Conservation (phyloP, 2,113 vertebrate species). For the Cygnus buccinator region DNA sequence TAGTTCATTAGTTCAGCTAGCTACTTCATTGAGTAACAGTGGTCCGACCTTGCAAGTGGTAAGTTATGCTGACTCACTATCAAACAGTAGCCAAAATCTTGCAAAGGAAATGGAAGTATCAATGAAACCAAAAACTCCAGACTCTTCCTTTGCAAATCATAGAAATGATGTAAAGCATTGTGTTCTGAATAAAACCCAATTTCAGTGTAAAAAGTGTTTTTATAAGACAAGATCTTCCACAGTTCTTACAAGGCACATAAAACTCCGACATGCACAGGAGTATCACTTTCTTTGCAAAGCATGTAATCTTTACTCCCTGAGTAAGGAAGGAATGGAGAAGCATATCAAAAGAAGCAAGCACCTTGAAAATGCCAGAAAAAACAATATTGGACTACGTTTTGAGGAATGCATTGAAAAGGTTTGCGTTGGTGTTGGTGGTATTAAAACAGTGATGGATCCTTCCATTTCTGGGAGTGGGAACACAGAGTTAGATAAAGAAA, state of each 20-base stretch:
- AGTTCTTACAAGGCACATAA: constrained; percentile 87
- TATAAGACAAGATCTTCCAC: constrained; percentile 87
- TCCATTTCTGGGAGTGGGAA: constrained; percentile 36
- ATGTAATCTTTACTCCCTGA: constrained; percentile 89
- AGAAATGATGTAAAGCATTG: constrained; percentile 75
- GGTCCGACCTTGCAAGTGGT: constrained; percentile 35
- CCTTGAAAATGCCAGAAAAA: constrained; percentile 84
- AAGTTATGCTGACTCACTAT: constrained; percentile 5
- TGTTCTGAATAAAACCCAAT: constrained; percentile 78
- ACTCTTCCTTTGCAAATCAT: constrained; percentile 42
- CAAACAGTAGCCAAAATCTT: constrained; percentile 1
- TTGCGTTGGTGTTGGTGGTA: constrained; percentile 77
- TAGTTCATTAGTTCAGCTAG: constrained; percentile 25
- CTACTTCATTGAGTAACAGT: not conserved
- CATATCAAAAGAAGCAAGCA: constrained; percentile 90
- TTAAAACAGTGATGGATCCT: constrained; percentile 71
- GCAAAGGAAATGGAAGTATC: constrained; percentile 30
- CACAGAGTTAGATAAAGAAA: constrained; percentile 56
- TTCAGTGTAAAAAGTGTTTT: constrained; percentile 89
- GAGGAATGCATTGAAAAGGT: constrained; percentile 89
- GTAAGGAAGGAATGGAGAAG: constrained; percentile 88
- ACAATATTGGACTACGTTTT: constrained; percentile 79
- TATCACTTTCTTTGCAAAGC: constrained; percentile 90
- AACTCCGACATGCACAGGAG: constrained; percentile 83
- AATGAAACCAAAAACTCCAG: constrained; percentile 43